phyloP scores from a whole-genome alignment of 2,888 invertebrate species.

The Chouioia cunea region DNA sequence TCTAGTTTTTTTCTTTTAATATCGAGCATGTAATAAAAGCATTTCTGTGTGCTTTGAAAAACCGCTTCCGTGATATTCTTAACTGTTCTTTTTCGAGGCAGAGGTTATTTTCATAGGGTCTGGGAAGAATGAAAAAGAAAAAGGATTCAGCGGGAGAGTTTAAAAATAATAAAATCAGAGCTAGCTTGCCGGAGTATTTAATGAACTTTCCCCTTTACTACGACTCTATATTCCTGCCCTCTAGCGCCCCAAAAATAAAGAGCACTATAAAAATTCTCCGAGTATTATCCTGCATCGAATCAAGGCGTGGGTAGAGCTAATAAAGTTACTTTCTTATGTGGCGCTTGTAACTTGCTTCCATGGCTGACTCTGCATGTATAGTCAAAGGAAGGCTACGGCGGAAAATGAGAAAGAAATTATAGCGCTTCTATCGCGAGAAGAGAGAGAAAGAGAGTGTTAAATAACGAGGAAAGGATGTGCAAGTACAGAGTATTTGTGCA shows the following conservation, averaged over 20 bases:
- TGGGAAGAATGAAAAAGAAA: slow-evolving; percentile 4
- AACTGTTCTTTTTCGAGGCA: no score
- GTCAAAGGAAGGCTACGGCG: not conserved
- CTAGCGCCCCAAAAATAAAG: slow-evolving; percentile 2
- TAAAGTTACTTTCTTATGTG: slow-evolving; percentile 54
- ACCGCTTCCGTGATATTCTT: no score
- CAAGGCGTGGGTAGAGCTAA: slow-evolving; percentile 45
- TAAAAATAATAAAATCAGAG: slow-evolving; percentile 4
- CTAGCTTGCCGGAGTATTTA: slow-evolving; percentile 22
- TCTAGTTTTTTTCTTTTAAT: no score
- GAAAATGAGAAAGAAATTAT: slow-evolving; percentile 28
- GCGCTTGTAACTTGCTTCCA: slow-evolving; percentile 52
- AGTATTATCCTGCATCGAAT: slow-evolving; percentile 14
- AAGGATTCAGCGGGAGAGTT: not conserved
- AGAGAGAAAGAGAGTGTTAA: not conserved
- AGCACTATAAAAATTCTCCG: slow-evolving; percentile 18
- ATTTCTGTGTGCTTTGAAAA: no score
- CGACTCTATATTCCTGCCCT: slow-evolving; percentile 9
- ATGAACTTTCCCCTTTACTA: slow-evolving; percentile 30
- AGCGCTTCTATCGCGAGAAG: no score
- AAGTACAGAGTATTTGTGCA: slow-evolving; percentile 14
- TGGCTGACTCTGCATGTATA: slow-evolving; percentile 51
- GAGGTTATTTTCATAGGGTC: no score
- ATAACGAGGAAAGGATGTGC: not conserved
- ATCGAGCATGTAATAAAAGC: no score